phyloP scores from a whole-genome alignment of 2,888 invertebrate species.

The Malachius bipustulatus region DNA sequence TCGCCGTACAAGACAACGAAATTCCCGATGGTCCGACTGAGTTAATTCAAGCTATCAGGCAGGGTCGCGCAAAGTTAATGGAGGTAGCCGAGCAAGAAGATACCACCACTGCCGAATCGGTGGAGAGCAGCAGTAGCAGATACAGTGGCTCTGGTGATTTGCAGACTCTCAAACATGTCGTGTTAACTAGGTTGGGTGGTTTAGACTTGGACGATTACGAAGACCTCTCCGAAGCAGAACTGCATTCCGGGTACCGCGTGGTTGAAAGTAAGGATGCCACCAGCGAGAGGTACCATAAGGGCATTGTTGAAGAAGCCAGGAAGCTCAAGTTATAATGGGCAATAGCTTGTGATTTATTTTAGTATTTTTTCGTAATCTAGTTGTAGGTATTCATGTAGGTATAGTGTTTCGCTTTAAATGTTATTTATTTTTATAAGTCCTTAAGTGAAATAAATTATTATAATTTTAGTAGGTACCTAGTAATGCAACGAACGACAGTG shows the following conservation, averaged over 20 bases:
- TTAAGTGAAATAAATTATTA: too few species aligned
- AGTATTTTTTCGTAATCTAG: too few species aligned
- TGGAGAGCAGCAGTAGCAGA: too few species aligned
- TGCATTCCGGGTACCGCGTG: slow-evolving; percentile 47
- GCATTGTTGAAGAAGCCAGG: slow-evolving; percentile 44
- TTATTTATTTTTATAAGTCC: too few species aligned
- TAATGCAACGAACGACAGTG: too few species aligned
- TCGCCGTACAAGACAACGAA: slow-evolving; percentile 43
- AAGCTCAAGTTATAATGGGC: too few species aligned
- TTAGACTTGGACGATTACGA: slow-evolving; percentile 27
- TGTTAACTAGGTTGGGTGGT: slow-evolving; percentile 34
- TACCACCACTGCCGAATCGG: too few species aligned
- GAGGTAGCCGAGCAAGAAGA: slow-evolving; percentile 29
- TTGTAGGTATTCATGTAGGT: too few species aligned
- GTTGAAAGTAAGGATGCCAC: slow-evolving; percentile 43
- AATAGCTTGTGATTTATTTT: too few species aligned
- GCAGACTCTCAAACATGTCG: slow-evolving; percentile 34
- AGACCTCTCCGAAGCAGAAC: slow-evolving; percentile 43
- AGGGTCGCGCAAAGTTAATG: slow-evolving; percentile 37
- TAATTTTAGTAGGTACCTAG: too few species aligned
- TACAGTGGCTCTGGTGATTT: slow-evolving; percentile 29
- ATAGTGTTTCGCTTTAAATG: too few species aligned
- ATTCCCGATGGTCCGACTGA: slow-evolving; percentile 42
- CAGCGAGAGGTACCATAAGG: slow-evolving; percentile 46
- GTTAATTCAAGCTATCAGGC: slow-evolving; percentile 25